A percentile compares a stretch with the other conserved stretches of the same genome.
phyloP scores from a whole-genome alignment of 1,140 invertebrate species.

The Saxidomus purpurata region DNA sequence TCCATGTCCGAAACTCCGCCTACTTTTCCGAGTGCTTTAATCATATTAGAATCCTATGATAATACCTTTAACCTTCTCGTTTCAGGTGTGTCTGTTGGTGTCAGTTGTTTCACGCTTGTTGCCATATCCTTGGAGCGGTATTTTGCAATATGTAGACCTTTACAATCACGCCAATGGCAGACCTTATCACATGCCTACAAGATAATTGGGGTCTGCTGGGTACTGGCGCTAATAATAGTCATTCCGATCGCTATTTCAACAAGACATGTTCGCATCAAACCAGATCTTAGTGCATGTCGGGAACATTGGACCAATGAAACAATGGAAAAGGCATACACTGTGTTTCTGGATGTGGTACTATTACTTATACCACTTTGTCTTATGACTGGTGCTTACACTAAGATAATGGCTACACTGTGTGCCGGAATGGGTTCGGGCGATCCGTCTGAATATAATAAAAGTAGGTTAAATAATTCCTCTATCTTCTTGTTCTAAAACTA shows the following conservation, averaged over 20 bases:
- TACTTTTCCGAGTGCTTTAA: no score
- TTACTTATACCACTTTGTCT: conserved; percentile 92
- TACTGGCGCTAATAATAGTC: conserved; percentile 83
- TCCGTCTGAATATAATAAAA: conserved; percentile 45
- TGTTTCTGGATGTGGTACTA: conserved; percentile 91
- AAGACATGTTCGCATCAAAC: conserved; percentile 6
- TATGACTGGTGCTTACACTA: conserved; percentile 88
- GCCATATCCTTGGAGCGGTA: conserved; percentile 96
- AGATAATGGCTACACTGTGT: conserved; percentile 88
- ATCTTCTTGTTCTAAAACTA: no score
- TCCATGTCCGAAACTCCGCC: no score
- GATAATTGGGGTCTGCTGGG: conserved; percentile 85
- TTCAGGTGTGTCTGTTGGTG: conserved; percentile 89
- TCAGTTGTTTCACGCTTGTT: conserved; percentile 96
- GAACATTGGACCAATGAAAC: conserved; percentile 78
- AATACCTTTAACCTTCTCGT: no score
- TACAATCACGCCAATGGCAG: conserved; percentile 92
- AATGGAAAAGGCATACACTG: conserved; percentile 91
- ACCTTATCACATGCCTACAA: conserved; percentile 96
- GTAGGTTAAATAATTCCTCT: no score
- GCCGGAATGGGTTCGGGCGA: conserved; percentile 83
- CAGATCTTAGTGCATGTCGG: conserved; percentile 69
- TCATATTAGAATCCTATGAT: no score
- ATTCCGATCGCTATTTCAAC: conserved; percentile 90
- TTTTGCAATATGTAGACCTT: conserved; percentile 95